Evolutionary conservation across 2,797 vertebrate species (phyloP).

Genomic region (Pangasius macronema): DNA sequence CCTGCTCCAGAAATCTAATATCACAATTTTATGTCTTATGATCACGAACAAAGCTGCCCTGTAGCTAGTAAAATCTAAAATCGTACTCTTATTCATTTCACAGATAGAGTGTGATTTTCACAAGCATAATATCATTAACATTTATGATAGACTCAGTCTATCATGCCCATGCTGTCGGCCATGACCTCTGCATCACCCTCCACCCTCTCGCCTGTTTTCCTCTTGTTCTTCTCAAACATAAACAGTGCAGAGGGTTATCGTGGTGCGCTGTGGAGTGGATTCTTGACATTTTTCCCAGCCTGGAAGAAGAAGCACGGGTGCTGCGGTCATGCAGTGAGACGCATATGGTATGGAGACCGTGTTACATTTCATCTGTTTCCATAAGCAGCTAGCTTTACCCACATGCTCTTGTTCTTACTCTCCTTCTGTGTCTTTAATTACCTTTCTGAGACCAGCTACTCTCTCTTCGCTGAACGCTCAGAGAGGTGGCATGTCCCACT

Average conservation of each 20-base stretch:
- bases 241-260: conserved; percentile 53
- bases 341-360: conserved; percentile 14
- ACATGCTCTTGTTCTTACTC: background rate
- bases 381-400: background rate
- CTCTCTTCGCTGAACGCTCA: background rate
- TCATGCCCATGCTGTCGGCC: conserved; percentile 24
- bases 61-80: background rate
- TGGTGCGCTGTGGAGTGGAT: conserved; percentile 45
- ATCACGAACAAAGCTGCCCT: conserved; percentile 2
- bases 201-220: conserved; percentile 43
- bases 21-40: background rate
- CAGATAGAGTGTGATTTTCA: background rate
- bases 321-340: conserved; percentile 50
- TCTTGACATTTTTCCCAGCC: conserved; percentile 57
- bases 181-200: conserved; percentile 19
- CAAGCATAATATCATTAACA: background rate
- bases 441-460: background rate
- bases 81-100: background rate
- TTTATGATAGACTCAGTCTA: conserved; percentile 1
- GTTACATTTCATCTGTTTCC: conserved; percentile 9
- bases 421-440: conserved; percentile 3
- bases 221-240: conserved; percentile 42
- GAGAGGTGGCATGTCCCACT: conserved; percentile 24
- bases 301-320: conserved; percentile 41
- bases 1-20: background rate